Base-by-base conservation (phyloP, 2,113 vertebrate species). In the Mugil cephalus region DNA sequence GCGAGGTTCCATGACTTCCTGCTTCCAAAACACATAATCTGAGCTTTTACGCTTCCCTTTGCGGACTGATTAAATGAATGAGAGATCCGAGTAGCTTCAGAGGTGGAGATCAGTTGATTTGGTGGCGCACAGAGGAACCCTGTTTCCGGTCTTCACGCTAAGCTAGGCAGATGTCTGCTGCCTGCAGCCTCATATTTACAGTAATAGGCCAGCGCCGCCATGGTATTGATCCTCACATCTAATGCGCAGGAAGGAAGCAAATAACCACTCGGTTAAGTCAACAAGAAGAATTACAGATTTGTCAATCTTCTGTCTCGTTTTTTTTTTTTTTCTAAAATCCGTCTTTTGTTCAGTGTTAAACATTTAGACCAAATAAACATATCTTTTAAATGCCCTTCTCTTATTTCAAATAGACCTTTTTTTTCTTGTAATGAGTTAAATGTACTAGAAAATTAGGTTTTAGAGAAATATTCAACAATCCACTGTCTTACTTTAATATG, bases 391-490 rank as follows among this genome's bases (percentile, higher is more conserved):
- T n/a, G n/a, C 11, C 34, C 24, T 8, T 54, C 13, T 18, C 13
- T 13, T 24, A 42, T 14, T 46, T 72, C 9, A 53, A 21, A 53
- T 10, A 53, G 19, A 34, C 54, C 34, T 34, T 60, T 4, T 54
- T 67, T 34, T 7, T 13, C 40, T 13, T 52, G 14, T 54, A 42
- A 74, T 72, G 30, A 50, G 5, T 39, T 18, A 68, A 30, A 65
- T 69, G 35, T 38, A 39, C 10, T 53, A 45, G 19, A 43, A 65
- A 80, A 77, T 24, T 0, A 69, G 67, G 6, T 53, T 50, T 53
- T 30, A 42, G 48, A 4, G 66, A 65, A 21, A 39, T 43, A 58
- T 59, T 54, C 58, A 4, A 58, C 7, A 38, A 48, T 34, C 11
- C 39, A 38, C 53, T 61, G 14, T 52, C 9, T 45, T 30, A 30